Base-by-base conservation (phyloP, 2,113 vertebrate species). In the Dendrocopos noguchii region DNA sequence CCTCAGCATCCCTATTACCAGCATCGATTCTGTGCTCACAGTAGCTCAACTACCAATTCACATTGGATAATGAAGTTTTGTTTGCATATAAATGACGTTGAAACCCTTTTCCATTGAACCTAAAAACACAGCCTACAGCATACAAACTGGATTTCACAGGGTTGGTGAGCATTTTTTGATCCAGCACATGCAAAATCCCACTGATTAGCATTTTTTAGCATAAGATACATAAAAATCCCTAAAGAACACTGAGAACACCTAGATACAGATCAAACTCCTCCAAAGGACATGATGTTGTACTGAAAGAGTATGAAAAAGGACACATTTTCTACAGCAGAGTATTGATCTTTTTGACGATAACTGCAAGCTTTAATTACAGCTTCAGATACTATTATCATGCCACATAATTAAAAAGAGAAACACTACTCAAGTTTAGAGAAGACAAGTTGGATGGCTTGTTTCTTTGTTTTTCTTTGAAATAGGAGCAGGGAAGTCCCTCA, bases 271-370 rank as follows among this genome's bases (percentile, higher is more conserved):
- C 79, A 80, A 83, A 74, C 52, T 63, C 79, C 57, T 93, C n/a
- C 70, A 77, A 4, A 57, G 29, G 67, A 91, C 31, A 46, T 21
- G 42, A 65, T 80, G 25, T 28, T 18, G 36, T 47, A 63, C 10
- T 20, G 60, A 82, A 87, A 70, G 34, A 34, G 7, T 17, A 87
- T 52, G 39, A 87, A 89, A 87, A 57, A 90, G 31, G 33, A 68
- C 33, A 59, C 7, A 17, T 81, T 71, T 77, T 60, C 34, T 84
- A 12, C 25, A 64, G 24, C 4, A 76, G 0, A 73, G 5, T 55
- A 87, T 64, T 94, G 68, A 83, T 88, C 31, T 53, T 91, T 94
- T 59, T 82, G 7, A 76, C 56, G 68, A 56, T 88, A 90, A 72
- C 9, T 47, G 27, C 31, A 70, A 87, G 52, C 12, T 82, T 84